Evolutionary conservation across 2,888 invertebrate species (phyloP).

Genomic region (Eristalis pertinax): DNA sequence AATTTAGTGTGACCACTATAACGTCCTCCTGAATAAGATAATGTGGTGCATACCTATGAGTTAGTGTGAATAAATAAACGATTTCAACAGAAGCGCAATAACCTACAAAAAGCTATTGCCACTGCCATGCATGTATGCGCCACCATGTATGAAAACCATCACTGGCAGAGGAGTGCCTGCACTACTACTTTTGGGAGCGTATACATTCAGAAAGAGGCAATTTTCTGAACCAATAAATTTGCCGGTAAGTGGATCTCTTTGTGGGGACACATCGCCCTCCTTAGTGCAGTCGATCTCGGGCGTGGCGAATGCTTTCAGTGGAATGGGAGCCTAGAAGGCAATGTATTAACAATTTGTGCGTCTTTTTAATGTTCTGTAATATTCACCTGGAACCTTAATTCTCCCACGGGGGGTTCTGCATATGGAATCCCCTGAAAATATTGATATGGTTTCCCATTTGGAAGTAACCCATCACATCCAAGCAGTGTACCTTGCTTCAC

Average conservation of each 20-base stretch:
- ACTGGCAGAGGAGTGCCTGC: slow-evolving; percentile 75
- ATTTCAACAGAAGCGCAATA: neutral
- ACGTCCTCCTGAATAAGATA: slow-evolving; percentile 79
- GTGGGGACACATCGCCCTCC: slow-evolving; percentile 77
- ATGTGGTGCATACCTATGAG: slow-evolving; percentile 77
- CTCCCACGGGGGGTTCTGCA: slow-evolving; percentile 83
- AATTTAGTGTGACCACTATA: slow-evolving; percentile 79
- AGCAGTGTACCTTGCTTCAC: slow-evolving; percentile 82
- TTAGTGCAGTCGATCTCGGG: slow-evolving; percentile 78
- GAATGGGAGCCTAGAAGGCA: slow-evolving; percentile 77
- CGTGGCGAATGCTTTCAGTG: slow-evolving; percentile 76
- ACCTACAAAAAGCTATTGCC: slow-evolving; percentile 78
- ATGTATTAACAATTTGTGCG: neutral
- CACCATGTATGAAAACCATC: slow-evolving; percentile 81
- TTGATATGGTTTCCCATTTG: slow-evolving; percentile 81
- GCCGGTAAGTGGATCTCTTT: slow-evolving; percentile 75
- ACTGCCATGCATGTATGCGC: slow-evolving; percentile 78
- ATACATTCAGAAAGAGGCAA: slow-evolving; percentile 79
- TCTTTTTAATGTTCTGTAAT: neutral
- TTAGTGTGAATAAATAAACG: neutral
- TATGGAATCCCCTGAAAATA: slow-evolving; percentile 84
- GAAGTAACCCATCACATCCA: slow-evolving; percentile 80
- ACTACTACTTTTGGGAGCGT: slow-evolving; percentile 75
- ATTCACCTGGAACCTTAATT: slow-evolving; percentile 79
- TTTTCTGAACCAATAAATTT: slow-evolving; percentile 77